Percentiles rank a stretch among this genome's conserved stretches.
Evolutionary conservation across 1,140 invertebrate species (phyloP).

Genomic region (Patella vulgata): DNA sequence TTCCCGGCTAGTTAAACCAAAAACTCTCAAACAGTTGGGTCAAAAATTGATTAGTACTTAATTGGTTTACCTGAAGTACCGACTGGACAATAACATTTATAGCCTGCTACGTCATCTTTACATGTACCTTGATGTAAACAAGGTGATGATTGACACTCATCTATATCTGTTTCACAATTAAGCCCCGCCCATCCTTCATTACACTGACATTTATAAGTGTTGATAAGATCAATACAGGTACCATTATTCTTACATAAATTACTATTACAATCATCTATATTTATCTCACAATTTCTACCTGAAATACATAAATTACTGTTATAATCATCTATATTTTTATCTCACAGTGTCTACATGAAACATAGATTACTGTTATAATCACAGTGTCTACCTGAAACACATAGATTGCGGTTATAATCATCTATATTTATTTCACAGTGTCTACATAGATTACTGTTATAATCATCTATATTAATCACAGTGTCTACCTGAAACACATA

Average conservation of each 20-base stretch:
- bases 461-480: slow-evolving; percentile 39
- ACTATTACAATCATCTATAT: too few relatives aligned
- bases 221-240: too few relatives aligned
- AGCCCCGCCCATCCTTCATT: slow-evolving; percentile 69
- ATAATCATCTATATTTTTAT: not conserved
- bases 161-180: slow-evolving; percentile 75
- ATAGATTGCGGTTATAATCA: slow-evolving; percentile 69
- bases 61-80: slow-evolving; percentile 37
- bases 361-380: slow-evolving; percentile 68
- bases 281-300: too few relatives aligned
- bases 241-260: too few relatives aligned
- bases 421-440: slow-evolving; percentile 46
- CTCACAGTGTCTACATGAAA: slow-evolving; percentile 58
- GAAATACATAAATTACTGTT: slow-evolving; percentile 3
- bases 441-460: slow-evolving; percentile 60
- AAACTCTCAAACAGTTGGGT: too few relatives aligned
- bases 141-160: slow-evolving; percentile 72
- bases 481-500: slow-evolving; percentile 35
- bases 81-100: slow-evolving; percentile 54
- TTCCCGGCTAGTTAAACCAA: too few relatives aligned
- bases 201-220: slow-evolving; percentile 34
- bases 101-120: slow-evolving; percentile 73
- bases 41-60: too few relatives aligned
- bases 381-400: slow-evolving; percentile 93
- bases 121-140: slow-evolving; percentile 81